Evolutionary conservation across 2,797 vertebrate species (phyloP).

Genomic region (Diplodus puntazzo): DNA sequence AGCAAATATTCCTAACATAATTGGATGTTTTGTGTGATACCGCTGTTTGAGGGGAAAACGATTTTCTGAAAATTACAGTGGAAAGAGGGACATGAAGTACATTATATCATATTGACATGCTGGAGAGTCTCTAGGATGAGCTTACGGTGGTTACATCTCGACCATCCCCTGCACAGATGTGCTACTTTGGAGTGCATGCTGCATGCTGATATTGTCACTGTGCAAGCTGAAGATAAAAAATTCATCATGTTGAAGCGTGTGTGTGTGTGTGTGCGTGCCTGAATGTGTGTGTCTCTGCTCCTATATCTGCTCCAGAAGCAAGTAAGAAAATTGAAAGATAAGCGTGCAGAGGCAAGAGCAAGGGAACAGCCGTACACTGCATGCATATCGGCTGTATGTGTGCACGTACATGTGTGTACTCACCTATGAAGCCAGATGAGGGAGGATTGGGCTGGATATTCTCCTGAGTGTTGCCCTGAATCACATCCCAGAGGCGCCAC

Average conservation of each 20-base stretch:
- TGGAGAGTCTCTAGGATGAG: slow-evolving; percentile 23
- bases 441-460: slow-evolving; percentile 98
- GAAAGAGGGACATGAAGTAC: neutral
- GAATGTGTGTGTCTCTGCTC: neutral
- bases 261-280: neutral
- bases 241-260: slow-evolving; percentile 22
- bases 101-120: slow-evolving; percentile 17
- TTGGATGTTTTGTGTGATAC: neutral
- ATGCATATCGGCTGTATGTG: neutral
- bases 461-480: slow-evolving; percentile 96
- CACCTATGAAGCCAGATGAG: slow-evolving; percentile 98
- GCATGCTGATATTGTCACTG: slow-evolving; percentile 42
- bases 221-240: slow-evolving; percentile 46
- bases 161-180: slow-evolving; percentile 1
- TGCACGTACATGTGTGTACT: slow-evolving; percentile 51
- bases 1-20: slow-evolving; percentile 7
- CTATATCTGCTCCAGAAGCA: slow-evolving; percentile 12
- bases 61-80: slow-evolving; percentile 3
- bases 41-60: neutral
- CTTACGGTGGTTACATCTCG: neutral
- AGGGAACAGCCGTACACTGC: slow-evolving; percentile 7
- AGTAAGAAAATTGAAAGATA: slow-evolving; percentile 41
- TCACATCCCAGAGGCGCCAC: slow-evolving; percentile 98
- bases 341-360: slow-evolving; percentile 31
- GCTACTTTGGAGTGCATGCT: slow-evolving; percentile 16